Conservation (phyloP, 2,888 invertebrate species). For the Pristionchus japonicus region DNA sequence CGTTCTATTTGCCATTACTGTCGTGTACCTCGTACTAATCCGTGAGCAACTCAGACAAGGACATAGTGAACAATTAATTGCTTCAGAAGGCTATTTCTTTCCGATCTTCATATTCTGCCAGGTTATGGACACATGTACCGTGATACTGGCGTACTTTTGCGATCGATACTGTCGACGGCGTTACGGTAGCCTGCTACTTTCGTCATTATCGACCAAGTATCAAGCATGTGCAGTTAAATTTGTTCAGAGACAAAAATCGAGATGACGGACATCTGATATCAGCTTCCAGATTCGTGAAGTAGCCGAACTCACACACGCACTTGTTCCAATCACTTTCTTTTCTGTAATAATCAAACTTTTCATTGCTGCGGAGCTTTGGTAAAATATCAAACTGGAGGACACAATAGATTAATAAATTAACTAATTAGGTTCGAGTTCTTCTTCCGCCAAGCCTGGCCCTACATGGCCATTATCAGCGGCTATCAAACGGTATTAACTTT, state of each 20-base stretch:
- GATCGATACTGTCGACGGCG: neutral
- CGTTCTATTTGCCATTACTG: neutral
- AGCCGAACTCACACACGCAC: neutral
- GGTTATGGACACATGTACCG: neutral
- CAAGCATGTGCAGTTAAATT: neutral
- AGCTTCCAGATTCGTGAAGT: constrained; percentile 12
- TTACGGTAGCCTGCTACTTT: neutral
- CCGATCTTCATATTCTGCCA: neutral
- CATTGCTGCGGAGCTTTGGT: neutral
- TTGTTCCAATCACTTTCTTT: constrained; percentile 7
- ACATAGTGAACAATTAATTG: neutral
- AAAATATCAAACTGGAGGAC: neutral
- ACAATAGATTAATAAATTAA: no score
- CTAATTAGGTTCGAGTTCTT: neutral
- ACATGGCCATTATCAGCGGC: neutral
- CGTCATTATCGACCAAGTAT: neutral
- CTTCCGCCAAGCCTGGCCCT: neutral
- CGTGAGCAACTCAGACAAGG: no score
- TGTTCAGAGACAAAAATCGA: no score
- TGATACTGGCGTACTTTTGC: neutral
- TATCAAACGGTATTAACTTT: neutral
- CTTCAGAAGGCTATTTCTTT: neutral
- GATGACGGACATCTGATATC: neutral
- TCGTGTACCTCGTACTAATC: neutral
- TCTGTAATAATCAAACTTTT: neutral